Evolutionary conservation across 2,113 vertebrate species (phyloP), one percentile per base, ranked within the genome.

Genomic region (Falco punctatus): DNA sequence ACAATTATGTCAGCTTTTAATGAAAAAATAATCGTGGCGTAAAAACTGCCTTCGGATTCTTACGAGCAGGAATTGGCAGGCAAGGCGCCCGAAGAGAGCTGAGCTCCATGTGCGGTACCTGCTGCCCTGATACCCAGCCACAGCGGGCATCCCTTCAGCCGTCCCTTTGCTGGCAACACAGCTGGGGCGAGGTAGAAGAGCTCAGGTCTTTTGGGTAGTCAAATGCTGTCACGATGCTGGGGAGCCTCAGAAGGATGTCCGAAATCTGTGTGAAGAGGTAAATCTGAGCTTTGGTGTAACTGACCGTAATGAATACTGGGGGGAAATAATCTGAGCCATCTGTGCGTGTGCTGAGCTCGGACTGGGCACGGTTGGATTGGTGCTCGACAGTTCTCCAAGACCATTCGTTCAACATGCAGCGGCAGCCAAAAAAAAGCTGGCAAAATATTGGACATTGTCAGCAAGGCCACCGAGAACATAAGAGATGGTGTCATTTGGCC

Each of bases 191-290:
- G n/a, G 21, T 11, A 49, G 27, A 54, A 80, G 55, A 66, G 27
- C 46, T 73, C 22, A 10, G n/a, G 15, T 49, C 59, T 42, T 48
- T 17, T 17, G 77, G 54, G 46, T 17, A 57, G 30, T 4, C 62
- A 51, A 40, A 75, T 22, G 30, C 13, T 51, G n/a, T 19, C 42
- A 40, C 0, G 5, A 19, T 0, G 23, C 42, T 2, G 6, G 27
- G 42, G 19, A 85, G 33, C 10, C 15, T 66, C 46, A 2, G 1
- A 46, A 69, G 22, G 54, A 19, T 13, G 30, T 38, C 30, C 9
- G 70, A 51, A 90, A 82, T 27, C 73, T 54, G 23, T 9, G 15
- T 71, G 30, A 78, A 24, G 1, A 21, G 40, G 38, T 46, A 90
- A 92, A 93, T 49, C 65, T 67, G 85, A 94, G 40, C 13, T n/a